A percentile compares a stretch with the other conserved stretches of the same genome.
Evolutionary conservation across 2,888 invertebrate species (phyloP).

Genomic region (Drosophila recens): DNA sequence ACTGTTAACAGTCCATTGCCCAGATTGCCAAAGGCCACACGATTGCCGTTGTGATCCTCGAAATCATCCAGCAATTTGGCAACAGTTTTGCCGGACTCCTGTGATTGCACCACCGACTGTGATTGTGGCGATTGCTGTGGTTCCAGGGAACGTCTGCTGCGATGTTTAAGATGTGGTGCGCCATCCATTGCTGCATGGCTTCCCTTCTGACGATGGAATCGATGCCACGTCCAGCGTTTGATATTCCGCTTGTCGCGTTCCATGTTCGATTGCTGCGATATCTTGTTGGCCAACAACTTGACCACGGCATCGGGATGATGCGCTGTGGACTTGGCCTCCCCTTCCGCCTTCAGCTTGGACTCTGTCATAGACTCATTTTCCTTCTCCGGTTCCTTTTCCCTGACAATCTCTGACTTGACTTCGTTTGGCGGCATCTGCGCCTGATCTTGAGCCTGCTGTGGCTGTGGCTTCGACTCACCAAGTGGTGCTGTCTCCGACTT

Average conservation of each 20-base stretch:
- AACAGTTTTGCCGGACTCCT: slow-evolving; percentile 14
- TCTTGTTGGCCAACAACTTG: slow-evolving; percentile 61
- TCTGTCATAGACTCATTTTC: not conserved
- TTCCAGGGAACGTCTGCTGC: slow-evolving; percentile 24
- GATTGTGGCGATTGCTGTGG: not conserved
- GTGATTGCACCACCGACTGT: not conserved
- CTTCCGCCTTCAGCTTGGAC: not conserved
- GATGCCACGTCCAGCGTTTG: slow-evolving; percentile 21
- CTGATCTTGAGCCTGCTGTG: not conserved
- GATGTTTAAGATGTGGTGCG: slow-evolving; percentile 13
- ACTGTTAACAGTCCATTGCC: slow-evolving; percentile 34
- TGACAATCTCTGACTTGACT: not conserved
- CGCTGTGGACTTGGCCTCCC: not conserved
- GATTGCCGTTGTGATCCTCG: slow-evolving; percentile 70
- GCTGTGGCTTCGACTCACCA: not conserved
- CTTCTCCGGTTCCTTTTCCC: not conserved
- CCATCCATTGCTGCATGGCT: slow-evolving; percentile 5
- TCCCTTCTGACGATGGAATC: slow-evolving; percentile 21
- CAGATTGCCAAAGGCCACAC: slow-evolving; percentile 25
- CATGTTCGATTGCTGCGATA: slow-evolving; percentile 33
- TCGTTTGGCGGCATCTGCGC: not conserved
- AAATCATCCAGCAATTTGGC: slow-evolving; percentile 42
- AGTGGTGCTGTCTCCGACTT: not conserved
- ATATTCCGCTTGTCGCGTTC: slow-evolving; percentile 51
- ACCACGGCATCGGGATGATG: slow-evolving; percentile 55